Evolutionary conservation across 2,888 invertebrate species (phyloP), one percentile per base, ranked within the genome.

Genomic region (Cybosia mesomella): DNA sequence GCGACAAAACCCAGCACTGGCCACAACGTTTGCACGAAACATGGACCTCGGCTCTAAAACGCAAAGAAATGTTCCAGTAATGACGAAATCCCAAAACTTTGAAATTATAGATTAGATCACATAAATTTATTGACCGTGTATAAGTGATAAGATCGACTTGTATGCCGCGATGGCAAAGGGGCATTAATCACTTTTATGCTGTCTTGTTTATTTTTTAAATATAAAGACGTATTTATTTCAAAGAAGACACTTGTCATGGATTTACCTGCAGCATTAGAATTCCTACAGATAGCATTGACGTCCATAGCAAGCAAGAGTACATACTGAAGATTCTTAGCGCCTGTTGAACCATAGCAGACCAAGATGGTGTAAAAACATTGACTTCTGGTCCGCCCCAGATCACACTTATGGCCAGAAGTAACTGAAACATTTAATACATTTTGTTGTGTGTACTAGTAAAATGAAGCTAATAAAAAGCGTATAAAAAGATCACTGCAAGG

Each of bases 221-320:
- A 4, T 28, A 11, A 28, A 28, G 18, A 43, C 5, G 7, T 18
- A 43, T 43, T 43, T 18, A 43, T 18, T 43, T n/a, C 2, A 10
- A 59, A 10, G 49, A 13, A 21, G 18, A n/a, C 2, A 59, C 8
- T 58, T 28, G n/a, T 34, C 8, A 21, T 39, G 43, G 57, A 39
- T 24, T 80, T 83, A 94, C 95, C 88, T 97, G 97, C 66, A 98
- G 92, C 88, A 98, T 97, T 39, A 98, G 95, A 49, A 99, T 89
- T 9, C 97, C 96, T 49, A 98, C 95, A 2, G 98, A 97, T 68
- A 98, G 94, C 83, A 98, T 96, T 11, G 97, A 97, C 0, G 98
- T 98, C 98, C 98, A 98, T 65, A 98, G 93, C 71, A 98, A 95
- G 62, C 98, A 96, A 70, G 98, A 97, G 84, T 98, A 97, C 71